Conservation (phyloP, 2,797 vertebrate species). For the Sebastes hubbsi region DNA sequence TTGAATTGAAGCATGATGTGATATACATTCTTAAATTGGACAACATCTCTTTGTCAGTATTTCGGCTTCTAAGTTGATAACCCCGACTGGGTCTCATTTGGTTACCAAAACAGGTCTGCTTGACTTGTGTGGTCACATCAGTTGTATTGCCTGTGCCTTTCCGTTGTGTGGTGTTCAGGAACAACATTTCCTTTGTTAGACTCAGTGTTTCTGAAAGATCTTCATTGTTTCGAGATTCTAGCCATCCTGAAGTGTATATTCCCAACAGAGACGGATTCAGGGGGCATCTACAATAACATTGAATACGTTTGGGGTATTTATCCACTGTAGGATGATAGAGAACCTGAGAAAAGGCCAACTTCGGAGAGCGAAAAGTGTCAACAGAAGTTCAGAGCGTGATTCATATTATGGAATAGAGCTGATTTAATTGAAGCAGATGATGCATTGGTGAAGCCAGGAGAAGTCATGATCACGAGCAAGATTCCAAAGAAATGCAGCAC, state of each 20-base stretch:
- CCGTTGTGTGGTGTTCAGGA: neutral
- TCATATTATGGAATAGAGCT: neutral
- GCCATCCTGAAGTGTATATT: constrained; percentile 8
- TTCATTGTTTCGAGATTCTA: constrained; percentile 41
- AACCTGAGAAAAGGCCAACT: neutral
- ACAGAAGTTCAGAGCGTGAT: neutral
- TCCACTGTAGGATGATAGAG: neutral
- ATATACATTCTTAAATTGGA: neutral
- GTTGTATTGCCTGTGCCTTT: neutral
- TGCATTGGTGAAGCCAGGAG: neutral
- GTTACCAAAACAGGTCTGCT: constrained; percentile 22
- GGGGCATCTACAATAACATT: neutral
- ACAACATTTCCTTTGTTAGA: constrained; percentile 45
- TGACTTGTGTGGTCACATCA: neutral
- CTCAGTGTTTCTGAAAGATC: constrained; percentile 34
- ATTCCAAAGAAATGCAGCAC: neutral
- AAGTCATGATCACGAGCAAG: neutral
- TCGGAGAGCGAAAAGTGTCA: neutral
- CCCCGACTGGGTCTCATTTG: constrained; percentile 3
- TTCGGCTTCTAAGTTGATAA: neutral
- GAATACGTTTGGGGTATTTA: neutral
- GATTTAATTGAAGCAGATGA: neutral
- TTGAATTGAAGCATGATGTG: neutral
- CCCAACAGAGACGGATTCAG: neutral
- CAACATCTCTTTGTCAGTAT: neutral